Evolutionary conservation across 2,113 vertebrate genomes (phyloP), one percentile per base, ranked within the genome.

Genomic region (Eleginops maclovinus): DNA sequence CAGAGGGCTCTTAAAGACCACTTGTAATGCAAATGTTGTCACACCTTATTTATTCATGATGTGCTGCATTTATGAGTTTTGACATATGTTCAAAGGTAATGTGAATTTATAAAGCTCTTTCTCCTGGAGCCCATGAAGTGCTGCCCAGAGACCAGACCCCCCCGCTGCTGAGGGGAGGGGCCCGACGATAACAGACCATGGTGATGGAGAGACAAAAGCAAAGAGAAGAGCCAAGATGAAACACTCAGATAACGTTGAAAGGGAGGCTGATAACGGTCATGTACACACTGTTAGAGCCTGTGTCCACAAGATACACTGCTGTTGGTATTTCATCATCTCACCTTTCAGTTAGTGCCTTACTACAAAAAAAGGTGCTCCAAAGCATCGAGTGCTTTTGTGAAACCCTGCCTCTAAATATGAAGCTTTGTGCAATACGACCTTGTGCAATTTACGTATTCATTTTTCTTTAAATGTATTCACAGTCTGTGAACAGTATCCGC

Each of bases 241-340:
- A 55, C 24, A 59, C 68, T 16, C 2, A 31, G 40, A 64, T 54
- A 22, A 31, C 21, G 51, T 65, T 65, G 17, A 75, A 65, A 65
- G 43, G 41, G 53, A 36, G 43, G 43, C 15, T 66, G 53, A 53
- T 63, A 28, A 63, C 43, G 59, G 71, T 12, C 16, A 3, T 46
- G 40, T 70, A 13, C 61, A 49, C 50, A 36, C 4, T 24, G 46
- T 21, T 3, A 7, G 16, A 15, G 49, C 28, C 28, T 24, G 64
- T 67, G 49, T 53, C 28, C 49, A 53, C n/a, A 11, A 53, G 50
- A 53, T 66, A 16, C 19, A 7, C 12, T 6, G n/a, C n/a, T n/a
- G n/a, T n/a, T n/a, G n/a, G n/a, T n/a, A n/a, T n/a, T n/a, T n/a
- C 22, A 63, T 63, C 22, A 21, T 31, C 9, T 16, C 4, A 40